These are phyloP conservation scores for Tethea ocularis DNA, from an alignment of 2,888 invertebrate genomes.

Conservation along the genomic window DNA sequence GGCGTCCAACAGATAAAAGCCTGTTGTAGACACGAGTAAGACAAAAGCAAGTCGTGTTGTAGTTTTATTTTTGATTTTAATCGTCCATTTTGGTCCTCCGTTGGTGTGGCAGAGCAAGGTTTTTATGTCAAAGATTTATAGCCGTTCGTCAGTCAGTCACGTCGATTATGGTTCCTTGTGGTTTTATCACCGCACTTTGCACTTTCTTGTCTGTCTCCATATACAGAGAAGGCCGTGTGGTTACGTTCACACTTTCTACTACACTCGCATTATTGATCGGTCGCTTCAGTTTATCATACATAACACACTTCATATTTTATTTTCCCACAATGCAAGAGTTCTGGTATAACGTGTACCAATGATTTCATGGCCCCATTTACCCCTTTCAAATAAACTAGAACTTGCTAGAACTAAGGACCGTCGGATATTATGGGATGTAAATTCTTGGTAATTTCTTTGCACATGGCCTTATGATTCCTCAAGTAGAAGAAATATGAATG, in stretches of 20 bases:
- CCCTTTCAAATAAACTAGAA: no score
- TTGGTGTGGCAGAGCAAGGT: conserved; percentile 49
- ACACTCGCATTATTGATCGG: not conserved
- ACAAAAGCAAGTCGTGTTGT: conserved; percentile 72
- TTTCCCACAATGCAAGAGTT: not conserved
- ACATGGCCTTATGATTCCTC: no score
- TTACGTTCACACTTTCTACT: conserved; percentile 15
- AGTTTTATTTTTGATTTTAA: conserved; percentile 75
- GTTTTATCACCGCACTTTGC: conserved; percentile 40
- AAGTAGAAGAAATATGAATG: no score
- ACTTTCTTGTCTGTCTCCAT: conserved; percentile 39
- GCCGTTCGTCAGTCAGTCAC: conserved; percentile 32
- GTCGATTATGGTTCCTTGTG: conserved; percentile 39
- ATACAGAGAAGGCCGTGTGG: conserved; percentile 14
- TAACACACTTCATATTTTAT: not conserved
- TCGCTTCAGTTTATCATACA: not conserved
- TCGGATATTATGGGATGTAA: no score
- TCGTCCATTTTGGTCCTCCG: conserved; percentile 66
- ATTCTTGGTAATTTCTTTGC: no score
- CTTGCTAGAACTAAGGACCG: no score
- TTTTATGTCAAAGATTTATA: conserved; percentile 62
- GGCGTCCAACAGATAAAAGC: conserved; percentile 68
- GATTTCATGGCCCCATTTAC: not conserved
- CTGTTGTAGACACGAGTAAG: conserved; percentile 78
- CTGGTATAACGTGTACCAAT: not conserved